Base-by-base conservation (phyloP, 1,140 invertebrate species). In the Brachionus angularis region DNA sequence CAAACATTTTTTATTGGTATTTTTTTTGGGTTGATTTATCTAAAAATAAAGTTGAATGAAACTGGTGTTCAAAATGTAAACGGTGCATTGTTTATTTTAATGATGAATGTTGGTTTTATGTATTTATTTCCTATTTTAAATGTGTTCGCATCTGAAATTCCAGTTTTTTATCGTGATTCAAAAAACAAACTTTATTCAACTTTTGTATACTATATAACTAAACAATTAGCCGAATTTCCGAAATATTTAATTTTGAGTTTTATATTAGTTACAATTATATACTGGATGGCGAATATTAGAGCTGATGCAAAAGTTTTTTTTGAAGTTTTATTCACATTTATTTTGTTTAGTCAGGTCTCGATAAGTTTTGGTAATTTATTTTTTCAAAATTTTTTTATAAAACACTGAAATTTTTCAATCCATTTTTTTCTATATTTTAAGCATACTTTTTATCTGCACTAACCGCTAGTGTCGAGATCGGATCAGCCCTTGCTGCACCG, bases 401-500 rank as follows among this genome's bases (percentile, higher is more conserved):
- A 10, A 42, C 16, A 42, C 16, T 16, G 39, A 42, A 16, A 16
- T 10, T 16, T 10, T 10, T 10, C 16, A 16, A 42, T 10, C 39
- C 10, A 42, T 18, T 21, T 23, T 18, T 64, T 31, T 1, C 3
- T 42, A 25, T 49, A 2, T 8, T 47, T 46, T 34, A 23, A 50
- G 62, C 62, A 8, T 50, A 67, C 47, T 47, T 50, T 16, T 31
- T 67, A 10, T 50, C 42, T 27, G 46, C 34, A 18, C 7, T 31
- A 1, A 25, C 67, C 21, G 33, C 33, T 2, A 33, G 27, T 52
- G 44, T 71, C 34, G 36, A 71, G 2, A 10, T 71, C 7, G 91
- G 92, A 0, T 80, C 94, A 3, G 89, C 91, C 0, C 84, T 96
- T 53, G 89, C 91, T 1, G 91, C 92, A 12, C 90, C 93, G 1